Conservation (phyloP, 2,797 vertebrate genomes). For the Telmatherina bonti region DNA sequence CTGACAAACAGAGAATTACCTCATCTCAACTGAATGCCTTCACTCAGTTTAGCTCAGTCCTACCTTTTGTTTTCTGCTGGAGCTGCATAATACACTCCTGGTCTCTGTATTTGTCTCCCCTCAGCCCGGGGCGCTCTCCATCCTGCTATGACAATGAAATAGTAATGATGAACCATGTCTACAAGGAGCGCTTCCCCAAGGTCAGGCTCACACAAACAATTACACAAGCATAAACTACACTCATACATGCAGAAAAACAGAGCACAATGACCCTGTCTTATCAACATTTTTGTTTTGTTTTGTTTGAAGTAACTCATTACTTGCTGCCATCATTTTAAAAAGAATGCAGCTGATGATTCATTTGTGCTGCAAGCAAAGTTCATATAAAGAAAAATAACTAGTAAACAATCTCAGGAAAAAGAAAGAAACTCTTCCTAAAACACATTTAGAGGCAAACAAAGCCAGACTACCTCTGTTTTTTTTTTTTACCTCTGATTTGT, state of each 20-base stretch:
- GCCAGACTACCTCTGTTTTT: neutral
- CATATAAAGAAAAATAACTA: constrained; percentile 1
- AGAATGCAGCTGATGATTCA: neutral
- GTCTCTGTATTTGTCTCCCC: constrained; percentile 66
- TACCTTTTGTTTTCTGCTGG: constrained; percentile 28
- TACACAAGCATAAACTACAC: constrained; percentile 28
- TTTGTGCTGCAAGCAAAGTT: constrained; percentile 4
- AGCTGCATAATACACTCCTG: constrained; percentile 49
- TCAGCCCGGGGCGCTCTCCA: constrained; percentile 85
- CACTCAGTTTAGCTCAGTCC: constrained; percentile 8
- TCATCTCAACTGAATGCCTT: constrained; percentile 22
- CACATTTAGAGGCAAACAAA: neutral
- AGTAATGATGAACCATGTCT: constrained; percentile 97
- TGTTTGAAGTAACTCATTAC: neutral
- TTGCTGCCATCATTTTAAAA: constrained; percentile 4
- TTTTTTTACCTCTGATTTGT: no score
- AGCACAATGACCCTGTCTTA: neutral
- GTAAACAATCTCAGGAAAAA: neutral
- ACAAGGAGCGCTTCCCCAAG: constrained; percentile 97
- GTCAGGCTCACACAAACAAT: constrained; percentile 77
- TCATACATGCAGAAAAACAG: constrained; percentile 17
- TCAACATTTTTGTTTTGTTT: neutral
- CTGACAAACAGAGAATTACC: constrained; percentile 39
- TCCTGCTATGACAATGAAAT: constrained; percentile 95
- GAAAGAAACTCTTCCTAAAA: neutral